Conservation (phyloP, 2,888 invertebrate genomes). For the Drosophila colorata region DNA sequence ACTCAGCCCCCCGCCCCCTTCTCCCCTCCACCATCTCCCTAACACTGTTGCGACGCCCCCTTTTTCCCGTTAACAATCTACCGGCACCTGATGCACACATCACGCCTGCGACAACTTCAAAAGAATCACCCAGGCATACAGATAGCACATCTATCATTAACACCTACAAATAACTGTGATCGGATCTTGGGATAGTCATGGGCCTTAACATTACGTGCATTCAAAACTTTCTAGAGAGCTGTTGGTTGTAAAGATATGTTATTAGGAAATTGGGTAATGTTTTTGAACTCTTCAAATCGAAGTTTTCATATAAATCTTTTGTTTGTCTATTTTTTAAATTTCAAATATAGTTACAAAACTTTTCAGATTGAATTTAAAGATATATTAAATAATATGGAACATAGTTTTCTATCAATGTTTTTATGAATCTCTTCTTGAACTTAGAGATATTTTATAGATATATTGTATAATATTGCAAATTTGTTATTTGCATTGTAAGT, state of each 20-base stretch:
- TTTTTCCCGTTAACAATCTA: conserved; percentile 35
- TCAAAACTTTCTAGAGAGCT: not conserved
- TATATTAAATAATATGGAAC: no score
- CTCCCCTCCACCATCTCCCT: not conserved
- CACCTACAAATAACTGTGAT: conserved; percentile 31
- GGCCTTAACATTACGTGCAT: not conserved
- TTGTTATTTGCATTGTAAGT: no score
- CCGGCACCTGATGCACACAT: conserved; percentile 49
- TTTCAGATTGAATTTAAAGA: no score
- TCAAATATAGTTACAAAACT: no score
- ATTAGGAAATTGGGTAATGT: no score
- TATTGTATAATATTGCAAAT: no score
- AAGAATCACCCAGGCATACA: conserved; percentile 37
- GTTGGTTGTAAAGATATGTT: not conserved
- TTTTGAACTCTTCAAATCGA: no score
- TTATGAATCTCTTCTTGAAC: no score
- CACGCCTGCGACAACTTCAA: conserved; percentile 41
- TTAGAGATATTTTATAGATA: no score
- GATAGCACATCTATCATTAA: conserved; percentile 40
- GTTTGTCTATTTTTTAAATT: no score
- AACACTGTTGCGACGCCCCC: conserved; percentile 18
- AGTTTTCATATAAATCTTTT: no score
- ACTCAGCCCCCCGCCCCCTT: conserved; percentile 26
- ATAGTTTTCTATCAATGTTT: no score
- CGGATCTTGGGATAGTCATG: conserved; percentile 4